Conservation (phyloP, 2,113 vertebrate species). For the Pyxicephalus adspersus region DNA sequence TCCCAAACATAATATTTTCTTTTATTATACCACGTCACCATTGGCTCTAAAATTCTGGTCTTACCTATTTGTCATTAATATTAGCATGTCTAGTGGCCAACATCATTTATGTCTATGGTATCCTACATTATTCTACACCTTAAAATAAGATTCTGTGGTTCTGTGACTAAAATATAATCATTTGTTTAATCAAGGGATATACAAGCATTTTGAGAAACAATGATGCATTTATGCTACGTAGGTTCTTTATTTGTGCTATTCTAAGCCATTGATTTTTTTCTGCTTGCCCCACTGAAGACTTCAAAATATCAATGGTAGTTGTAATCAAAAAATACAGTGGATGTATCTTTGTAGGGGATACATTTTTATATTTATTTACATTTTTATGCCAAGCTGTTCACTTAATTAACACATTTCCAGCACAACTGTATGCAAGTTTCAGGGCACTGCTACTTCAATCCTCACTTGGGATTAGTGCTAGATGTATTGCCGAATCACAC, state of each 20-base stretch:
- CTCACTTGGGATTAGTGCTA: constrained; percentile 38
- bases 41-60: too few relatives aligned
- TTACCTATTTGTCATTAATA: too few relatives aligned
- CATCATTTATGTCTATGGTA: too few relatives aligned
- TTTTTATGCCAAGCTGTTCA: too few relatives aligned
- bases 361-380: constrained; percentile 1
- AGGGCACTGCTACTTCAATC: constrained; percentile 7
- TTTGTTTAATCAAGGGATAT: background rate
- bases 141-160: too few relatives aligned
- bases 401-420: constrained; percentile 15
- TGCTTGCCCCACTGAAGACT: background rate
- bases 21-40: too few relatives aligned
- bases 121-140: too few relatives aligned
- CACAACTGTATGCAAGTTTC: background rate
- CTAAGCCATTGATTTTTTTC: too few relatives aligned
- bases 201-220: background rate
- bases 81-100: too few relatives aligned
- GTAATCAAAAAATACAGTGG: background rate
- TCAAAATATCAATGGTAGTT: constrained; percentile 6
- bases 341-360: background rate
- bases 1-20: too few relatives aligned
- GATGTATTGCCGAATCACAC: constrained; percentile 45
- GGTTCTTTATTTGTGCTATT: too few relatives aligned
- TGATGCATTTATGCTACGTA: background rate
- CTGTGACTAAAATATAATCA: background rate